Evolutionary conservation across 2,113 vertebrate genomes (phyloP).

Genomic region (Mohoua ochrocephala): DNA sequence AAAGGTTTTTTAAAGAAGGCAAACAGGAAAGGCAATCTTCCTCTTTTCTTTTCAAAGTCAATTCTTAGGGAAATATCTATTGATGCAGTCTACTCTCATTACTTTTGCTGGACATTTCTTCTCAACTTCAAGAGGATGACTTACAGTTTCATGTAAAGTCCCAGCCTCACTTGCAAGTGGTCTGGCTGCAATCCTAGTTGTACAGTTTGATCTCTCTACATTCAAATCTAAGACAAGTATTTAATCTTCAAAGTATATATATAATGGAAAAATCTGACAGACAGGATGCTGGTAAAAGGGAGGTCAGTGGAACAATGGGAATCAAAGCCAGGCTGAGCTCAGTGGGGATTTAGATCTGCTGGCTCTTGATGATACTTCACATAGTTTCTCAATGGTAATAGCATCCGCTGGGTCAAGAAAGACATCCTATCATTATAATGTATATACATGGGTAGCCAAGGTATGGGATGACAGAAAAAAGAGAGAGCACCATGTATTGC

Average conservation of each 20-base stretch:
- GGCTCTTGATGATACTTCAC: slow-evolving; percentile 9
- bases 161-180: slow-evolving; percentile 9
- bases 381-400: not conserved
- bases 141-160: slow-evolving; percentile 46
- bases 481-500: not conserved
- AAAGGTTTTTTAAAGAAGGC: not conserved
- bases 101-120: not conserved
- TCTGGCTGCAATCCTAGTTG: not conserved
- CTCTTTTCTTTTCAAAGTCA: not conserved
- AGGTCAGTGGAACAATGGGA: slow-evolving; percentile 4
- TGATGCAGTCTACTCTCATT: not conserved
- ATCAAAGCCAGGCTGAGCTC: slow-evolving; percentile 37
- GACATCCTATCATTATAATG: not conserved
- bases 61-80: not conserved
- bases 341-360: not conserved
- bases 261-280: not conserved
- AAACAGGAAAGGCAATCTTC: not conserved
- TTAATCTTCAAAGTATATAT: slow-evolving; percentile 32
- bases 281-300: slow-evolving; percentile 9
- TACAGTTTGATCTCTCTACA: slow-evolving; percentile 35
- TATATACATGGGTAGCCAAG: not conserved
- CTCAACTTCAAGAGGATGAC: not conserved
- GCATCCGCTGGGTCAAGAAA: not conserved
- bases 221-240: slow-evolving; percentile 50
- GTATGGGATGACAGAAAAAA: not conserved